A percentile compares a stretch with the other conserved stretches of the same genome.
Evolutionary conservation across 2,888 invertebrate genomes (phyloP).

Genomic region (Lycia hirtaria): DNA sequence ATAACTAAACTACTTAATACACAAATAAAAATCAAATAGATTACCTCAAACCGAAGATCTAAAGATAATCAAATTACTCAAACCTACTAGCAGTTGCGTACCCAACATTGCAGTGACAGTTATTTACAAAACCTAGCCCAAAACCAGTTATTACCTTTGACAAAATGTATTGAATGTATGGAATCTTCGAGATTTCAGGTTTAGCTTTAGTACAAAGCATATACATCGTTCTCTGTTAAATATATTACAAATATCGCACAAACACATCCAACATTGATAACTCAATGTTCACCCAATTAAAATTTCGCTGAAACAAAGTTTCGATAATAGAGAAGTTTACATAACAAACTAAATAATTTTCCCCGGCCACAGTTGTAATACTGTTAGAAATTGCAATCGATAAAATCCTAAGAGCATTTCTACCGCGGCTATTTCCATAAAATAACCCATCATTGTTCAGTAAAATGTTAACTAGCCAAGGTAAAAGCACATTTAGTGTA

Average conservation of each 20-base stretch:
- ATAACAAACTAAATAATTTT: slow-evolving; percentile 27
- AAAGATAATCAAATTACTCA: too few species aligned
- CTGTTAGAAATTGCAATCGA: slow-evolving; percentile 21
- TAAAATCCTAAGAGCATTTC: slow-evolving; percentile 18
- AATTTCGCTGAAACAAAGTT: slow-evolving; percentile 32
- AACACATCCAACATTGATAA: slow-evolving; percentile 18
- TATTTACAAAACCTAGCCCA: too few species aligned
- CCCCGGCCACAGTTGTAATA: slow-evolving; percentile 15
- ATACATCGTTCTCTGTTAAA: too few species aligned
- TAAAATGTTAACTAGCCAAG: slow-evolving; percentile 25
- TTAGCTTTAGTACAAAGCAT: too few species aligned
- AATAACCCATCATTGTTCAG: slow-evolving; percentile 20
- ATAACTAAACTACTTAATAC: too few species aligned
- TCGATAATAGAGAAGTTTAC: slow-evolving; percentile 30
- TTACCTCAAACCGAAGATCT: too few species aligned
- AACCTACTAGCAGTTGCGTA: too few species aligned
- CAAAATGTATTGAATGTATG: too few species aligned
- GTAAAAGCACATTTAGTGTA: slow-evolving; percentile 23
- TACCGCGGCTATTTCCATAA: slow-evolving; percentile 18
- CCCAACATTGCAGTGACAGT: too few species aligned
- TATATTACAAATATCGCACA: slow-evolving; percentile 12
- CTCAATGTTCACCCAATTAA: slow-evolving; percentile 32
- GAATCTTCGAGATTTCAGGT: too few species aligned
- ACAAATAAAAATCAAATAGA: too few species aligned
- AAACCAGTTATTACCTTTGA: too few species aligned